A percentile compares a stretch with the other conserved stretches of the same genome.
Conservation (phyloP, 1,140 invertebrate genomes). For the Gryon sp. region DNA sequence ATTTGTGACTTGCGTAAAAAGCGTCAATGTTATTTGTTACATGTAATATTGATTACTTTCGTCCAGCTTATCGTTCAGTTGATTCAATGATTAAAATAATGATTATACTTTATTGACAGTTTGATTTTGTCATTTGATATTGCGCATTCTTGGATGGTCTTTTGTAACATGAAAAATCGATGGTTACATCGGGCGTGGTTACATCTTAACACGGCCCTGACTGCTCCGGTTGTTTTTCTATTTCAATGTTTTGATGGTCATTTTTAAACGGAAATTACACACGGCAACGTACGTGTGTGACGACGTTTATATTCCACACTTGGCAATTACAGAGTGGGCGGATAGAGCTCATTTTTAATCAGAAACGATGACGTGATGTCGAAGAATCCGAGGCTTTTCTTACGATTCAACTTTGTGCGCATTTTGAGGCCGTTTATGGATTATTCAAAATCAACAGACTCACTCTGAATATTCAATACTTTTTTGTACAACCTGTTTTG, state of each 20-base stretch:
- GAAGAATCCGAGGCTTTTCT: constrained; percentile 8
- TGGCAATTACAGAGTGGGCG: constrained; percentile 33
- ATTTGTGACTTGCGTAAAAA: no score
- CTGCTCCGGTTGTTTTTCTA: constrained; percentile 17
- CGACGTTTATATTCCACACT: constrained; percentile 3
- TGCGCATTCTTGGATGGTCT: no score
- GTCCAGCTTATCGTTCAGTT: no score
- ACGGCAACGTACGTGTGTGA: constrained; percentile 20
- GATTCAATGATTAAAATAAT: no score
- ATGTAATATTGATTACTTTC: no score
- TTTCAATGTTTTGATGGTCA: constrained; percentile 17
- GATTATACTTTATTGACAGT: no score
- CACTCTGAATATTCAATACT: no score
- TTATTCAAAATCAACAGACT: no score
- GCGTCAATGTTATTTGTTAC: no score
- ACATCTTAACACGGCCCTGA: constrained; percentile 4
- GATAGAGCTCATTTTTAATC: constrained; percentile 37
- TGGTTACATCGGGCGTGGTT: constrained; percentile 34
- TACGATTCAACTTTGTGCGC: constrained; percentile 2
- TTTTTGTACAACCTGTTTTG: no score
- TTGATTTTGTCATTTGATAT: no score
- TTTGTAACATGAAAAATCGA: constrained; percentile 4
- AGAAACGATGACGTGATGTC: constrained; percentile 42
- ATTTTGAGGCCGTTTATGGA: no score
- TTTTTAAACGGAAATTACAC: constrained; percentile 59